Evolutionary conservation across 2,113 vertebrate genomes (phyloP), one percentile per base, ranked within the genome.

Genomic region (Cettia cetti): DNA sequence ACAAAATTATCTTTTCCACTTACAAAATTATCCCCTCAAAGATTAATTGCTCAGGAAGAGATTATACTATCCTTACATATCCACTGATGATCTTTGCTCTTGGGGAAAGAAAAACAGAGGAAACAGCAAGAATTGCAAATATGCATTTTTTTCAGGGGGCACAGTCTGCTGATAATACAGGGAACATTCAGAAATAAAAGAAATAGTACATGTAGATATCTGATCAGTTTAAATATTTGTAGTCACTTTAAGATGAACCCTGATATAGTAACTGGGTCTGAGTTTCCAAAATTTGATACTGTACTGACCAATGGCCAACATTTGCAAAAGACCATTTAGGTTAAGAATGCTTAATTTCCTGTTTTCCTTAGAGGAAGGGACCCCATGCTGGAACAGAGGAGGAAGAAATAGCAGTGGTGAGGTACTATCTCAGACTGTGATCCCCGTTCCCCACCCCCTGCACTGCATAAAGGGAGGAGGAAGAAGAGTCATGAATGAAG

Each of bases 331-430:
- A 54, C 3, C 16, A 13, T 33, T 57, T 40, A 37, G 13, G 3
- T 68, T 59, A 79, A 57, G 13, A 63, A n/a, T 72, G 17, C 3
- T 53, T 71, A 3, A 57, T 60, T 87, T 81, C 22, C 63, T 64
- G 6, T 17, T 85, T 87, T 1, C 6, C 8, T 79, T 26, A 3
- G 15, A n/a, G 23, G 24, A 28, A 61, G 14, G 11, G 8, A 37
- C 5, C 6, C 22, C 18, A 42, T 0, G 0, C 23, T 63, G 59
- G 31, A 49, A 15, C 31, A 64, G 23, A 13, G 20, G 6, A 81
- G 31, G 35, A 66, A 47, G 13, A 14, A 74, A 7, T 1, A 1
- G 16, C 31, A 74, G 28, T 23, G 27, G 11, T 18, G 20, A 50
- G 74, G 22, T 1, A 0, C 21, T 30, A 4, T 7, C 18, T 28